Percentiles rank a stretch among this genome's conserved stretches.
These are phyloP conservation scores for Saturnia pavonia DNA, from an alignment of 2,888 invertebrate species.

Conservation along the genomic window DNA sequence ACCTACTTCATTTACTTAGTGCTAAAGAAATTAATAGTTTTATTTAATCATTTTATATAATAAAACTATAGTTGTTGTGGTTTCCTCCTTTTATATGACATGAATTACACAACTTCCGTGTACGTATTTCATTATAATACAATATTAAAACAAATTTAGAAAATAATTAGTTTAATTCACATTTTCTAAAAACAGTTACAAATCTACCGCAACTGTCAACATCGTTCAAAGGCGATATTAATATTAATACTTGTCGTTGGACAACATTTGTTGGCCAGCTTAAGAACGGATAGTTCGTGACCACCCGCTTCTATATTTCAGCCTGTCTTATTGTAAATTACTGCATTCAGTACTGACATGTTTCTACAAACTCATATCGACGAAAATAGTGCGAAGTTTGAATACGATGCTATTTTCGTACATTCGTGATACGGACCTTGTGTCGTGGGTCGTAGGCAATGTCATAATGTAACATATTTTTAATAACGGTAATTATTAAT, in stretches of 20 bases:
- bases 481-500: neutral
- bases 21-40: neutral
- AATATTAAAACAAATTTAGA: neutral
- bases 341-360: constrained; percentile 43
- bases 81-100: neutral
- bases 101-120: neutral
- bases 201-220: neutral
- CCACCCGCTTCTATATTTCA: constrained; percentile 55
- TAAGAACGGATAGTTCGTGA: constrained; percentile 24
- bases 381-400: constrained; percentile 40
- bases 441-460: constrained; percentile 22
- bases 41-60: too few species aligned
- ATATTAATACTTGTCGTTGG: constrained; percentile 31
- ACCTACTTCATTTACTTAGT: neutral
- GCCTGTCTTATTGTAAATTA: constrained; percentile 50
- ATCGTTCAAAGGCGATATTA: neutral
- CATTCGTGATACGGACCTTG: constrained; percentile 29
- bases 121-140: neutral
- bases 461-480: constrained; percentile 20
- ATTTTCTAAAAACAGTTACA: neutral
- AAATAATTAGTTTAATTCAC: neutral
- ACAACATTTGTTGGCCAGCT: constrained; percentile 47
- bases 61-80: neutral
- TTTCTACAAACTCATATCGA: constrained; percentile 36
- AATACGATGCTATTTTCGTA: constrained; percentile 39